phyloP scores from a whole-genome alignment of 2,888 invertebrate genomes.

The Drosophila kambysellisi region DNA sequence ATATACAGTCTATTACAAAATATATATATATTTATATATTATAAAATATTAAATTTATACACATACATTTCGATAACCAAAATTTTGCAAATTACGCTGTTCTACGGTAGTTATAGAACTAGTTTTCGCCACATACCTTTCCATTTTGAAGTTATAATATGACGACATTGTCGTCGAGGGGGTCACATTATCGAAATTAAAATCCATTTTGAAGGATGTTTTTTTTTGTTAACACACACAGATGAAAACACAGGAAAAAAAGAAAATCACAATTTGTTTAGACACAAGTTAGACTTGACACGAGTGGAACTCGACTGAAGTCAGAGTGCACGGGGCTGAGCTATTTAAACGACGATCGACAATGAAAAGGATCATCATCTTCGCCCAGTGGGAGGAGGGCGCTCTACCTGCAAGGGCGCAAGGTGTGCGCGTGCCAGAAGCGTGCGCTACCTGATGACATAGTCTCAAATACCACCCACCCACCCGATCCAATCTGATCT shows the following conservation, averaged over 20 bases:
- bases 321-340: constrained; percentile 1
- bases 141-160: constrained; percentile 63
- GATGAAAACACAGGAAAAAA: constrained; percentile 24
- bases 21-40: not conserved
- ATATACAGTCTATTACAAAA: not conserved
- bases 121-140: constrained; percentile 61
- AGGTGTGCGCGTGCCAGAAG: constrained; percentile 65
- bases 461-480: constrained; percentile 21
- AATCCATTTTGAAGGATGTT: constrained; percentile 56
- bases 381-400: constrained; percentile 15
- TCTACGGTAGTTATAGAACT: not conserved
- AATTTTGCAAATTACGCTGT: constrained; percentile 31
- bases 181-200: constrained; percentile 54
- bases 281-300: constrained; percentile 72
- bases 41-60: not conserved
- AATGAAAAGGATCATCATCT: constrained; percentile 1
- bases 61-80: constrained; percentile 30
- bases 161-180: constrained; percentile 72
- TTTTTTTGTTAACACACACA: constrained; percentile 2
- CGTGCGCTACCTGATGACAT: constrained; percentile 65
- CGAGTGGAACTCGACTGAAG: constrained; percentile 77
- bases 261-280: constrained; percentile 43
- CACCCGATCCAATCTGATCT: constrained; percentile 20
- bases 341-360: constrained; percentile 63
- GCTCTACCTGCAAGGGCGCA: constrained; percentile 40